A percentile compares a stretch with the other conserved stretches of the same genome.
Evolutionary conservation across 2,888 invertebrate genomes (phyloP).

Genomic region (Drepanosiphum platanoidis): DNA sequence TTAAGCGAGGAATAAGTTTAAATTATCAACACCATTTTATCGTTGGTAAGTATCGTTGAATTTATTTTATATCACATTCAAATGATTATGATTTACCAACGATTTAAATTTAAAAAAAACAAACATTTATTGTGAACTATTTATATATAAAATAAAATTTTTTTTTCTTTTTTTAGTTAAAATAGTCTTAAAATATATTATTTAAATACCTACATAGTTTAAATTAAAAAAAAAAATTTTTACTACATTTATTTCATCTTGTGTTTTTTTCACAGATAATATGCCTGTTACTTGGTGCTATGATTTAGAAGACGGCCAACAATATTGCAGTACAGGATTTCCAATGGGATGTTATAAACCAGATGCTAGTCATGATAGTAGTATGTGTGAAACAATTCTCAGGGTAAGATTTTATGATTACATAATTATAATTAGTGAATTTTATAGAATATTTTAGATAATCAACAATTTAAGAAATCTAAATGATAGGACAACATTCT

Average conservation of each 20-base stretch:
- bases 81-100: too few relatives aligned
- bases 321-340: conserved; percentile 94
- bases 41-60: conserved; percentile 70
- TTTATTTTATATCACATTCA: conserved; percentile 32
- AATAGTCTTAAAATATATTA: background rate
- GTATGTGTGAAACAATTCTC: conserved; percentile 62
- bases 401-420: conserved; percentile 48
- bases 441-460: background rate
- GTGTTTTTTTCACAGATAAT: conserved; percentile 77
- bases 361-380: conserved; percentile 64
- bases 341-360: conserved; percentile 95
- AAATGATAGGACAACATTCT: too few relatives aligned
- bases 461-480: too few relatives aligned
- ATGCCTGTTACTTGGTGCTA: conserved; percentile 99
- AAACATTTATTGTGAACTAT: background rate
- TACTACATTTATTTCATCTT: too few relatives aligned
- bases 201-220: too few relatives aligned
- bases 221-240: too few relatives aligned
- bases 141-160: background rate
- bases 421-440: background rate
- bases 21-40: conserved; percentile 99
- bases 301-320: conserved; percentile 75
- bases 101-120: background rate
- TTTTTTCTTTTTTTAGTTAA: background rate
- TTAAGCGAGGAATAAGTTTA: conserved; percentile 91